phyloP scores from a whole-genome alignment of 2,797 vertebrate genomes.

The Botia kubotai region DNA sequence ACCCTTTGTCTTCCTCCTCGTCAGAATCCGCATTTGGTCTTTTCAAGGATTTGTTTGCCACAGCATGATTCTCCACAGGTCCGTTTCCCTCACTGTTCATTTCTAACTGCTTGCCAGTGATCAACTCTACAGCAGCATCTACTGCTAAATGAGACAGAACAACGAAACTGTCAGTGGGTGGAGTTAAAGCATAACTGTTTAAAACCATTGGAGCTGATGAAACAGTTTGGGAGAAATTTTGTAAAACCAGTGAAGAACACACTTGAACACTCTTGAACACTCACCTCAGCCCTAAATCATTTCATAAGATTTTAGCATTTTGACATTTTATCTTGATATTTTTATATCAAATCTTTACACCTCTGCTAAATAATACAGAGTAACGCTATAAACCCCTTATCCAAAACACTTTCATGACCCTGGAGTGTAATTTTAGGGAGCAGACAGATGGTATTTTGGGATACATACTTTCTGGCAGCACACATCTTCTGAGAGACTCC shows the following conservation, averaged over 20 bases:
- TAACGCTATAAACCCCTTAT: too few species aligned
- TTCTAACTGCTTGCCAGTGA: conserved; percentile 90
- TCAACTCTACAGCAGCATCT: conserved; percentile 92
- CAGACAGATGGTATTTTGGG: background rate
- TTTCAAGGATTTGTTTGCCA: conserved; percentile 89
- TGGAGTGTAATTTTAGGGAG: background rate
- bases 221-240: too few species aligned
- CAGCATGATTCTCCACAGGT: conserved; percentile 88
- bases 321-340: too few species aligned
- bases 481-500: conserved; percentile 94
- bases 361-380: too few species aligned
- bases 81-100: conserved; percentile 90
- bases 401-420: too few species aligned
- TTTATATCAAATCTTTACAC: too few species aligned
- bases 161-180: background rate
- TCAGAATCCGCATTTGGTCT: conserved; percentile 96
- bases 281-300: background rate
- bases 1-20: conserved; percentile 96
- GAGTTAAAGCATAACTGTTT: background rate
- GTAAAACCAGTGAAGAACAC: too few species aligned
- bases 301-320: too few species aligned
- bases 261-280: too few species aligned
- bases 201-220: background rate
- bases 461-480: conserved; percentile 95
- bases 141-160: conserved; percentile 77